These are phyloP conservation scores for Shinisaurus crocodilurus DNA, from an alignment of 2,113 vertebrate species.

Conservation along the genomic window DNA sequence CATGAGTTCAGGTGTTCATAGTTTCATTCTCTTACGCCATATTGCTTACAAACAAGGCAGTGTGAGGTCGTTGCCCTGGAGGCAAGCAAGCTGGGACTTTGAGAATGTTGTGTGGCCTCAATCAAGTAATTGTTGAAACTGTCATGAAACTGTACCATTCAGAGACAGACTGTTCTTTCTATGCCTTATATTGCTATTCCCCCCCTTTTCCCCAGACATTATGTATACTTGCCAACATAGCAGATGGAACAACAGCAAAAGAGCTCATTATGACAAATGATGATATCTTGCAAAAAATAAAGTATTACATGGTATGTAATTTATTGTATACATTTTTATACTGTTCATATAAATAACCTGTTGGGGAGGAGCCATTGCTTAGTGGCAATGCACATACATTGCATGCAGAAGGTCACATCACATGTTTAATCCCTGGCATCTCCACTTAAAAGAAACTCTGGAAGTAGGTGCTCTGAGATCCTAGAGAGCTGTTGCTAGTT, in stretches of 20 bases:
- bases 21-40: background rate
- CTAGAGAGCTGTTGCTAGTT: background rate
- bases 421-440: background rate
- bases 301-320: constrained; percentile 94
- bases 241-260: constrained; percentile 96
- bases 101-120: background rate
- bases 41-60: background rate
- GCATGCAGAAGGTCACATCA: no score
- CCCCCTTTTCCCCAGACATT: constrained; percentile 84
- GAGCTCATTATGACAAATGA: constrained; percentile 98
- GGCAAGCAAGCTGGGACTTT: background rate
- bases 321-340: constrained; percentile 5
- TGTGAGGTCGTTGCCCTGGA: background rate
- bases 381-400: background rate
- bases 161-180: constrained; percentile 28
- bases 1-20: background rate
- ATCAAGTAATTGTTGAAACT: constrained; percentile 21
- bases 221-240: constrained; percentile 97
- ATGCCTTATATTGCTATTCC: constrained; percentile 40
- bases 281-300: constrained; percentile 98
- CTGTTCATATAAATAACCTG: constrained; percentile 12
- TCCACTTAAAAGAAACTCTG: background rate
- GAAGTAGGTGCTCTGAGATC: no score
- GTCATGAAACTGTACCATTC: constrained; percentile 30
- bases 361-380: background rate